phyloP scores from a whole-genome alignment of 2,888 invertebrate species.

The Trichogramma dendrolimi region DNA sequence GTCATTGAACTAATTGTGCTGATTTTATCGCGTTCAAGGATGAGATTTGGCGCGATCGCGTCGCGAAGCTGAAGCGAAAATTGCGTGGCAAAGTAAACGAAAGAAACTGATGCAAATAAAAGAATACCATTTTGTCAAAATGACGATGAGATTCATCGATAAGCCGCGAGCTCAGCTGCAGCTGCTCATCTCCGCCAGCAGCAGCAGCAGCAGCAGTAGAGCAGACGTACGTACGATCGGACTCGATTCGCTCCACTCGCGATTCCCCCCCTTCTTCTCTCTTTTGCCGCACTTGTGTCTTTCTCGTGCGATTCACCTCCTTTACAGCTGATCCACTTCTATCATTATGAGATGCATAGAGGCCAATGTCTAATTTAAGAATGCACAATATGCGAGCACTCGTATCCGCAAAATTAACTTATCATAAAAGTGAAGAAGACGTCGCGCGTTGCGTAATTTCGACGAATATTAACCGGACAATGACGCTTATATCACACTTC shows the following conservation, averaged over 20 bases:
- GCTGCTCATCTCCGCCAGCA: not conserved
- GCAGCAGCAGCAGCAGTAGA: constrained; percentile 6
- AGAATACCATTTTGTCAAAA: constrained; percentile 6
- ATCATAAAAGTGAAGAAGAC: no score
- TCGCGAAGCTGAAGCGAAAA: not conserved
- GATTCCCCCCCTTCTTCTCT: not conserved
- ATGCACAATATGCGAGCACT: no score
- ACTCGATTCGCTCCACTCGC: not conserved
- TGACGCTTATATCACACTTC: no score
- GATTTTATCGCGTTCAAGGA: constrained; percentile 24
- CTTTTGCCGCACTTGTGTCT: no score
- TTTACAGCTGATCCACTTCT: no score
- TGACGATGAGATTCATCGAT: constrained; percentile 2
- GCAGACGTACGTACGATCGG: constrained; percentile 14
- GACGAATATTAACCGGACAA: no score
- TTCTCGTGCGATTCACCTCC: no score
- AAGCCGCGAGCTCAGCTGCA: not conserved
- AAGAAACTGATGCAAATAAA: not conserved
- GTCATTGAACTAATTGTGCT: constrained; percentile 21
- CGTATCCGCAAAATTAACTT: no score
- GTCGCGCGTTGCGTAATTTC: no score
- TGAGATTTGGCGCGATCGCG: constrained; percentile 12
- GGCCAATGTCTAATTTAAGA: no score
- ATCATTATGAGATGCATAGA: no score
- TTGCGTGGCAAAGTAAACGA: not conserved